phyloP scores from a whole-genome alignment of 1,140 invertebrate genomes.

The Drosophila gunungcola region DNA sequence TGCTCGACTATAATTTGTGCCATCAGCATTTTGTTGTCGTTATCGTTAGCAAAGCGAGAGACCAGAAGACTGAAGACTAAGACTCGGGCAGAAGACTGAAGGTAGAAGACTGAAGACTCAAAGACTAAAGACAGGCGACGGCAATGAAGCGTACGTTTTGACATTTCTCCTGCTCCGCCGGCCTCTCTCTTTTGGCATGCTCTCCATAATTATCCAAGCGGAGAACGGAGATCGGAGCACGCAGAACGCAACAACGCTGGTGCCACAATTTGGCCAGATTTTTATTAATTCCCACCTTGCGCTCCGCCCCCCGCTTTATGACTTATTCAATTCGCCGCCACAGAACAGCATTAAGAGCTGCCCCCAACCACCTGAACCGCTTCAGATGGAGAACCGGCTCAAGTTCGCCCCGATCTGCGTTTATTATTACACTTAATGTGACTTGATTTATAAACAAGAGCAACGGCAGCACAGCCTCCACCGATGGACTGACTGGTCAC shows the following conservation, averaged over 20 bases:
- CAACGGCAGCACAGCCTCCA: conserved; percentile 49
- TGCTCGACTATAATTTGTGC: conserved; percentile 78
- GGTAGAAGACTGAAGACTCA: background rate
- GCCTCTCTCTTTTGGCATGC: conserved; percentile 55
- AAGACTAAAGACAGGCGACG: conserved; percentile 14
- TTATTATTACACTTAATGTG: conserved; percentile 83
- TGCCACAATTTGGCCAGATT: conserved; percentile 49
- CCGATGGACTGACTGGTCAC: conserved; percentile 15
- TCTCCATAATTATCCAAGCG: conserved; percentile 59
- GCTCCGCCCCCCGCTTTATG: conserved; percentile 46
- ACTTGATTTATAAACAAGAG: conserved; percentile 81
- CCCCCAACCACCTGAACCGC: conserved; percentile 3
- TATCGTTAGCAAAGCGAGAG: conserved; percentile 67
- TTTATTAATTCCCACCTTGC: conserved; percentile 58
- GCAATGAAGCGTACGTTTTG: conserved; percentile 77
- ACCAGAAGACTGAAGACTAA: conserved; percentile 17
- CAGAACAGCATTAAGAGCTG: conserved; percentile 23
- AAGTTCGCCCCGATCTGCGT: conserved; percentile 60
- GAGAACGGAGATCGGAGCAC: conserved; percentile 28
- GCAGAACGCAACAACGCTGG: background rate
- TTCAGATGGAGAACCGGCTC: conserved; percentile 42
- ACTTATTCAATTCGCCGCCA: conserved; percentile 69
- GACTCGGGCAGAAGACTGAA: background rate
- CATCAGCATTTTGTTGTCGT: conserved; percentile 79
- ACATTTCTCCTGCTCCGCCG: conserved; percentile 57